Evolutionary conservation across 2,797 vertebrate genomes (phyloP).

Genomic region (Hippoglossus hippoglossus): DNA sequence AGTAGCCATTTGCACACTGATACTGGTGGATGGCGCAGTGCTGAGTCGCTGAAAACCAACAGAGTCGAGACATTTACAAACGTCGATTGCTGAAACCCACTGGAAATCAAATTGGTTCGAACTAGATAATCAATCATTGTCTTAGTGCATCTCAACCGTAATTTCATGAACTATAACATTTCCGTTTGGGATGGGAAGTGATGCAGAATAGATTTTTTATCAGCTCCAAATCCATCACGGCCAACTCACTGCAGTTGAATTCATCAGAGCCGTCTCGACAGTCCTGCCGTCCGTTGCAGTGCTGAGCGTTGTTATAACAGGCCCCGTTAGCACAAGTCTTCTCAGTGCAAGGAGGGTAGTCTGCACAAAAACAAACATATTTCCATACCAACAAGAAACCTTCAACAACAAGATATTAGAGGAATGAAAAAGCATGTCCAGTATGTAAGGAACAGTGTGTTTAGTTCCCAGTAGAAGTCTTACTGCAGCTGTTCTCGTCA

Average conservation of each 20-base stretch:
- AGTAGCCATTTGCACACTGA: slow-evolving; percentile 80
- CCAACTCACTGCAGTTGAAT: slow-evolving; percentile 81
- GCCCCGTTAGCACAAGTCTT: slow-evolving; percentile 81
- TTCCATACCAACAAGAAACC: background rate
- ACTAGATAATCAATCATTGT: too few relatives aligned
- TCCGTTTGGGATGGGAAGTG: too few relatives aligned
- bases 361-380: slow-evolving; percentile 48
- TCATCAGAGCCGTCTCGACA: slow-evolving; percentile 85
- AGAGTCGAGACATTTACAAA: background rate
- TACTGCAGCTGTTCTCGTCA: slow-evolving; percentile 83
- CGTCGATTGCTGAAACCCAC: too few relatives aligned
- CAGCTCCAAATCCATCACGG: background rate
- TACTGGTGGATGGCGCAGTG: slow-evolving; percentile 77
- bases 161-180: too few relatives aligned
- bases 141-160: too few relatives aligned
- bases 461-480: slow-evolving; percentile 38
- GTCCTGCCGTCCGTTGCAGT: slow-evolving; percentile 78
- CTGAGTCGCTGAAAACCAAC: slow-evolving; percentile 55
- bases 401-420: background rate
- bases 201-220: too few relatives aligned
- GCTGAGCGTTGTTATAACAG: slow-evolving; percentile 80
- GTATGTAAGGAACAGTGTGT: background rate
- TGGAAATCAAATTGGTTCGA: too few relatives aligned
- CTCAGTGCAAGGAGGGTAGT: slow-evolving; percentile 78
- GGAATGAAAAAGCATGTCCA: too few relatives aligned